Evolutionary conservation across 2,113 vertebrate species (phyloP), one percentile per base, ranked within the genome.

Genomic region (Clinocottus analis): DNA sequence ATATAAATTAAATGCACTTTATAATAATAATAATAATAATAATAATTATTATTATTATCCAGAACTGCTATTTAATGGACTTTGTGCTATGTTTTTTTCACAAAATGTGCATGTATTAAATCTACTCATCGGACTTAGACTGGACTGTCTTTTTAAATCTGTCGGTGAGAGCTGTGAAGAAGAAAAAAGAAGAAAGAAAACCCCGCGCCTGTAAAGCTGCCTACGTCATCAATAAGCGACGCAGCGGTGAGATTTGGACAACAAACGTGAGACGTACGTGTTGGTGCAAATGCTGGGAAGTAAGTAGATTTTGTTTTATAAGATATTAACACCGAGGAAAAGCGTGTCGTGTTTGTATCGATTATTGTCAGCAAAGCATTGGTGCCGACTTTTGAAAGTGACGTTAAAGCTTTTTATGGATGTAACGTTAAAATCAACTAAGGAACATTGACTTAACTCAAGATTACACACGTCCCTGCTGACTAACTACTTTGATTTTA

Each of bases 181-280:
- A 27, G 23, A n/a, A n/a, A 55, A 5, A 4, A 4, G 1, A 23
- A 4, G 10, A 21, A 60, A 35, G 21, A 33, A 35, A n/a, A 33
- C 21, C 7, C 25, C 10, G 35, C 61, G 7, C 12, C 49, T 65
- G 7, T 56, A 17, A 4, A 49, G 7, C 19, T 3, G 1, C 0
- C 5, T 5, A 76, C 87, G 90, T 92, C 81, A 90, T 92, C 80
- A 80, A 35, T 0, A 27, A 0, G 80, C 87, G 89, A 85, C 87
- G 25, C 0, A 7, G 3, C 12, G 3, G 0, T 12, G 25, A 17
- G 17, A 14, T 1, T 1, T 3, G 3, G 25, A 61, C 53, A 43
- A 65, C 70, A 70, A 37, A 29, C 23, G 29, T 51, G 19, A 23
- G 33, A 65, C 79, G 64, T 63, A 63, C 14, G 7, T 25, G 47